Conservation (phyloP, 2,888 invertebrate species). For the Fragum whitleyi region DNA sequence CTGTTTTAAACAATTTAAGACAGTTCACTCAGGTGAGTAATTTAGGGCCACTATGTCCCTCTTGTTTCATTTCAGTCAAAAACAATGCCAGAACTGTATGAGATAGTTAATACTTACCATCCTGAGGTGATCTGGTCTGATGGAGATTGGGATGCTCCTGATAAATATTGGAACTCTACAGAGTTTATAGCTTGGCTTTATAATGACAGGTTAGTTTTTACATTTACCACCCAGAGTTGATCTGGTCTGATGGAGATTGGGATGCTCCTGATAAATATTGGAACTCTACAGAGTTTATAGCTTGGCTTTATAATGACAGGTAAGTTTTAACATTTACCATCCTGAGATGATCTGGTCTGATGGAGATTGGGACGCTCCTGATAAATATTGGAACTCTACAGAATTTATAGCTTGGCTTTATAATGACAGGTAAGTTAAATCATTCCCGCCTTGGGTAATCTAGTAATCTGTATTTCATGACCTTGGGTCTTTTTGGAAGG, state of each 20-base stretch:
- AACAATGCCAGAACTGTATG: conserved; percentile 89
- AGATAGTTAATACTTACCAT: conserved; percentile 86
- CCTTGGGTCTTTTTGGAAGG: no score
- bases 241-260: no score
- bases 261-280: conserved; percentile 83
- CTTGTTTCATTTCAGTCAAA: conserved; percentile 79
- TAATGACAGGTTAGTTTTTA: conserved; percentile 84
- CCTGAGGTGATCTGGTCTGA: conserved; percentile 85
- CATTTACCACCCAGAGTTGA: conserved; percentile 83
- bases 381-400: conserved; percentile 85
- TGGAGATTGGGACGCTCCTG: conserved; percentile 83
- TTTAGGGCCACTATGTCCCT: no score
- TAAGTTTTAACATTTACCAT: conserved; percentile 76
- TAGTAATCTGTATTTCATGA: not conserved
- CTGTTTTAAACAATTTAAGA: no score
- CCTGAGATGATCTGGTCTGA: no score
- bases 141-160: conserved; percentile 93
- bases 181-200: conserved; percentile 86
- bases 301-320: conserved; percentile 86
- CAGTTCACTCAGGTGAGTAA: no score
- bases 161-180: conserved; percentile 85
- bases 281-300: conserved; percentile 85
- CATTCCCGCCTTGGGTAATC: no score
- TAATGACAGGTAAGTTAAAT: conserved; percentile 83
- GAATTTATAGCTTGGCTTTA: conserved; percentile 86